Base-by-base conservation (phyloP, 2,113 vertebrate genomes). In the Riparia riparia region DNA sequence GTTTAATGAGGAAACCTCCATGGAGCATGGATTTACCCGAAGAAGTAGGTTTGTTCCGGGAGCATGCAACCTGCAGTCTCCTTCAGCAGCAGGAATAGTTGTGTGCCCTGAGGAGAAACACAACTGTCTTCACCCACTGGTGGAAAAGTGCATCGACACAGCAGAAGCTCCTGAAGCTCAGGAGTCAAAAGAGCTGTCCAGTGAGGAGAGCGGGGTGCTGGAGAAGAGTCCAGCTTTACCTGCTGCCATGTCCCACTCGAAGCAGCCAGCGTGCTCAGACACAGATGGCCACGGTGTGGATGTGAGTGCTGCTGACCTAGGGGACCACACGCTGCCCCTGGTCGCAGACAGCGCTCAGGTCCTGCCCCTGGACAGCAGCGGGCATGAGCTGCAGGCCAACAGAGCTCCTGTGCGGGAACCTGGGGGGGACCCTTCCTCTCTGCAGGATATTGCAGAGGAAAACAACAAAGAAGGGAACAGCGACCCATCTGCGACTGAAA, bases 11-110 rank as follows among this genome's bases (percentile, higher is more conserved):
- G 98, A 99, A 60, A 95, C 94, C 3, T 97, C 98, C 32, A 22
- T 42, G 56, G 97, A 97, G 60, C 98, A 97, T 3, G 97, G 97
- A 63, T 87, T 97, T 63, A 96, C 84, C 91, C 98, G 98, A 68
- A 98, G 96, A 96, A 98, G 98, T 50, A 97, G 97, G 68, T 98
- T 98, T 90, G 84, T 98, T 90, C 98, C 98, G 0, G 94, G 96
- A 34, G 66, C 96, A 7, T 97, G 97, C 65, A 97, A 93, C 86
- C 90, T 95, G 84, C 97, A 95, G 25, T 93, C 91, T 49, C 84
- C 96, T 60, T 92, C 98, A 57, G 84, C 87, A 17, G 85, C 92
- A 91, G 98, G 98, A 89, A 82, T 85, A 73, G 66, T 69, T 83
- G 71, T 91, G 22, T 94, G 89, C 87, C 92, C 96, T 44, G 95